A percentile compares a stretch with the other conserved stretches of the same genome.
phyloP scores from a whole-genome alignment of 1,140 invertebrate genomes.

The Achroia grisella region DNA sequence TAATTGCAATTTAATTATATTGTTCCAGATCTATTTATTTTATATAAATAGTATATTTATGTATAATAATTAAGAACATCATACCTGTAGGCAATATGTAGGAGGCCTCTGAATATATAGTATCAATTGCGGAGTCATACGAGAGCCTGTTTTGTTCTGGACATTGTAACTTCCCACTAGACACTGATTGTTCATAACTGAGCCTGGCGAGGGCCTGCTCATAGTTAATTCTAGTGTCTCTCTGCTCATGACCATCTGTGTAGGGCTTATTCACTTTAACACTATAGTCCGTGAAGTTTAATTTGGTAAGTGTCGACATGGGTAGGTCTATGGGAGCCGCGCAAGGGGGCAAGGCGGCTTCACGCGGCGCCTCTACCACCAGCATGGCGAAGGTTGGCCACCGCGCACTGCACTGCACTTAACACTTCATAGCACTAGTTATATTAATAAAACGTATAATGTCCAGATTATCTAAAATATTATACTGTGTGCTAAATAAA shows the following conservation, averaged over 20 bases:
- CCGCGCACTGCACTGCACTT: slow-evolving; percentile 27
- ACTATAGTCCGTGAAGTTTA: slow-evolving; percentile 65
- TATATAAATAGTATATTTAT: not conserved
- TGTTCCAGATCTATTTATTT: not conserved
- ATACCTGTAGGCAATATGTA: slow-evolving; percentile 53
- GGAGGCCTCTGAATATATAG: slow-evolving; percentile 43
- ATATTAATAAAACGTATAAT: too few species aligned
- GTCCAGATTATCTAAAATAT: too few species aligned
- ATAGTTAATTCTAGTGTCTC: slow-evolving; percentile 47
- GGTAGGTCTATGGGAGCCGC: slow-evolving; percentile 60
- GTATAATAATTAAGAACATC: not conserved
- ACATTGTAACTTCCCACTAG: slow-evolving; percentile 48
- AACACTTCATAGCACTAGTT: slow-evolving; percentile 34
- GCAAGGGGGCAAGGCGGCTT: slow-evolving; percentile 67
- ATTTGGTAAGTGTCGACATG: slow-evolving; percentile 60
- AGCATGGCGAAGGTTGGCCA: slow-evolving; percentile 50
- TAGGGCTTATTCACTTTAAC: slow-evolving; percentile 58
- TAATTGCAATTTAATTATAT: too few species aligned
- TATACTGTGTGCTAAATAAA: too few species aligned
- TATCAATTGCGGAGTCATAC: slow-evolving; percentile 48
- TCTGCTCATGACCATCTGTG: slow-evolving; percentile 31
- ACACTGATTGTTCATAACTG: slow-evolving; percentile 52
- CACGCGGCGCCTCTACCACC: slow-evolving; percentile 64
- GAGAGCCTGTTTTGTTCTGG: slow-evolving; percentile 45
- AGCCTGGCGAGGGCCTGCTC: slow-evolving; percentile 52